Evolutionary conservation across 2,113 vertebrate genomes (phyloP).

Genomic region (Barnardius zonarius): DNA sequence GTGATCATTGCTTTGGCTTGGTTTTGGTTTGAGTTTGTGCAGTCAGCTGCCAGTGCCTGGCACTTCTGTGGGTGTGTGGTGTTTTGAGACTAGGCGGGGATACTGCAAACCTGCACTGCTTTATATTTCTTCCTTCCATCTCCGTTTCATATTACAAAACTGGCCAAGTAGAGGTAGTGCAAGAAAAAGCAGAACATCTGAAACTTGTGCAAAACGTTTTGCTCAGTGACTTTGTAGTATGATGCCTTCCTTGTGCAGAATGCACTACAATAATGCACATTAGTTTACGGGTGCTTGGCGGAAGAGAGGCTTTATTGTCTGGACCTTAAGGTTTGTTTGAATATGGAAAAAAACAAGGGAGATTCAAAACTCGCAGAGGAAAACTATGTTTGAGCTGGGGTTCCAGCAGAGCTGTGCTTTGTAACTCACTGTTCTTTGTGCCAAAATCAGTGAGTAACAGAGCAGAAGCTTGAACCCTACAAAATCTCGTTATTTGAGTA

Average conservation of each 20-base stretch:
- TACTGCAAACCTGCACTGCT: background rate
- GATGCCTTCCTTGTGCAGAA: background rate
- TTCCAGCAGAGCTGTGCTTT: background rate
- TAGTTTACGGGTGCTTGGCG: background rate
- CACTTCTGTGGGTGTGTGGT: background rate
- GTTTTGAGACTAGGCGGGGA: background rate
- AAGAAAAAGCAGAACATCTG: background rate
- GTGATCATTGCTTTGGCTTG: background rate
- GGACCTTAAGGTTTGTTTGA: background rate
- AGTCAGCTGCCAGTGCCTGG: background rate
- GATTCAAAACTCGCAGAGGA: background rate
- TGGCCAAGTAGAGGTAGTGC: background rate
- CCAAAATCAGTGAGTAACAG: background rate
- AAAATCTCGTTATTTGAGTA: background rate
- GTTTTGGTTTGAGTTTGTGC: background rate
- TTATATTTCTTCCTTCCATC: background rate
- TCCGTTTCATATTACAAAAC: background rate
- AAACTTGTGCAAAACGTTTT: background rate
- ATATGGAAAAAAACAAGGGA: background rate
- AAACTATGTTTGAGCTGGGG: background rate
- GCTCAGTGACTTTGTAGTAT: background rate
- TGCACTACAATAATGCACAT: rapidly evolving
- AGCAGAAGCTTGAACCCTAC: background rate
- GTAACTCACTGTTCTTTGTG: background rate
- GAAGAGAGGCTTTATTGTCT: background rate